Conservation (phyloP, 2,888 invertebrate species). For the Alloplasta piceator region DNA sequence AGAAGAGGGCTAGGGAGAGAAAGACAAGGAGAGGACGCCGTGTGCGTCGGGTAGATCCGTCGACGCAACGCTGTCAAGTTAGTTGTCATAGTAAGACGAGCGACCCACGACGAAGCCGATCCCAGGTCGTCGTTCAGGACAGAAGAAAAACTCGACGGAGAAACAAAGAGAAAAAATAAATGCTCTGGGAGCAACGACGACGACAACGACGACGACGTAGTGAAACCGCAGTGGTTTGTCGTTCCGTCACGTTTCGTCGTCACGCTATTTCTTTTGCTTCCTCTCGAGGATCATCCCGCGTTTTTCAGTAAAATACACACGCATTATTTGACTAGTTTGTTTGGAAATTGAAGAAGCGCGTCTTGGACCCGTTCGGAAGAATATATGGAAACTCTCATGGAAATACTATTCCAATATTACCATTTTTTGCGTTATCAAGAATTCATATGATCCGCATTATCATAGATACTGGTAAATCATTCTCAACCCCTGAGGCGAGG, state of each 20-base stretch:
- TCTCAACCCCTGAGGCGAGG: too few relatives aligned
- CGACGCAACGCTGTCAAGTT: constrained; percentile 62
- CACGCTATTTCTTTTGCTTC: constrained; percentile 70
- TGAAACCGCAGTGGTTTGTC: constrained; percentile 69
- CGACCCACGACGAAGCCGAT: constrained; percentile 60
- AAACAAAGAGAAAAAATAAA: constrained; percentile 6
- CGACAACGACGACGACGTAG: constrained; percentile 54
- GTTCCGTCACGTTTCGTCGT: constrained; percentile 72
- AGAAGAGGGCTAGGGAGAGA: too few relatives aligned
- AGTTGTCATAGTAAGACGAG: constrained; percentile 60
- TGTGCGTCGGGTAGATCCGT: constrained; percentile 53
- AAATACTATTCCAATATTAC: background rate
- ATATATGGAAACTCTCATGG: too few relatives aligned
- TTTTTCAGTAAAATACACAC: constrained; percentile 1
- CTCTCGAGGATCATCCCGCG: constrained; percentile 56
- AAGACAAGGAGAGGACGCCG: constrained; percentile 39
- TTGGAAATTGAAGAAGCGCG: constrained; percentile 21
- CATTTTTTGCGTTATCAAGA: background rate
- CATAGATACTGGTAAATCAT: too few relatives aligned
- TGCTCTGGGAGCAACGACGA: constrained; percentile 27
- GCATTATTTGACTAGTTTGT: constrained; percentile 33
- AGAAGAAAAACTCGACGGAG: constrained; percentile 5
- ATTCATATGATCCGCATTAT: background rate
- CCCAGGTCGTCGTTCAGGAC: constrained; percentile 50
- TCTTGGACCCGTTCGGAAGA: too few relatives aligned